Conservation (phyloP, 1,140 invertebrate species). For the Oncopodura yosiiana region DNA sequence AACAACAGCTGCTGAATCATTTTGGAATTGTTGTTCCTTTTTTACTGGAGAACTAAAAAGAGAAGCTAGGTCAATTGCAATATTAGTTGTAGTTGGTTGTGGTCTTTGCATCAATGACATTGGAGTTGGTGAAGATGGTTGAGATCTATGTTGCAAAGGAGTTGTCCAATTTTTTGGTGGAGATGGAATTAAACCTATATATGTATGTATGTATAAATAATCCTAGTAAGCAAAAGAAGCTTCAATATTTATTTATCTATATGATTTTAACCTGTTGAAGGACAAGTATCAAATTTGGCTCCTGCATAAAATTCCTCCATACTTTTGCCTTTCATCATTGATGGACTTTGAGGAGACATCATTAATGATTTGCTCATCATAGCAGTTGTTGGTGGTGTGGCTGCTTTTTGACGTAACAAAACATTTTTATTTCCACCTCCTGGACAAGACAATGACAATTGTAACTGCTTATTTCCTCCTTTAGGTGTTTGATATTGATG, state of each 20-base stretch:
- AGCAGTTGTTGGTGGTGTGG: constrained; percentile 8
- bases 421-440: no score
- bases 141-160: constrained; percentile 28
- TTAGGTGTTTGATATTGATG: no score
- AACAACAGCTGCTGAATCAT: no score
- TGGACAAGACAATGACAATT: no score
- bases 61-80: constrained; percentile 18
- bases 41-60: constrained; percentile 11
- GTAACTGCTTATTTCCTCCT: no score
- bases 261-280: no score
- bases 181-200: constrained; percentile 15
- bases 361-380: neutral
- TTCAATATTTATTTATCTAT: no score
- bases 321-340: neutral
- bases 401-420: constrained; percentile 14
- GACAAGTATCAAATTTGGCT: constrained; percentile 29
- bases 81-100: constrained; percentile 4
- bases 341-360: neutral
- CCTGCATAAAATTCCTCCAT: constrained; percentile 27
- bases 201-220: no score
- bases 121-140: constrained; percentile 24
- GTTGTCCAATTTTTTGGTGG: constrained; percentile 29
- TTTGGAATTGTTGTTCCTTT: no score
- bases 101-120: constrained; percentile 4
- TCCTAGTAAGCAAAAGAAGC: no score